These are phyloP conservation scores for Acrocera orbiculus DNA, from an alignment of 2,888 invertebrate species.

Conservation along the genomic window DNA sequence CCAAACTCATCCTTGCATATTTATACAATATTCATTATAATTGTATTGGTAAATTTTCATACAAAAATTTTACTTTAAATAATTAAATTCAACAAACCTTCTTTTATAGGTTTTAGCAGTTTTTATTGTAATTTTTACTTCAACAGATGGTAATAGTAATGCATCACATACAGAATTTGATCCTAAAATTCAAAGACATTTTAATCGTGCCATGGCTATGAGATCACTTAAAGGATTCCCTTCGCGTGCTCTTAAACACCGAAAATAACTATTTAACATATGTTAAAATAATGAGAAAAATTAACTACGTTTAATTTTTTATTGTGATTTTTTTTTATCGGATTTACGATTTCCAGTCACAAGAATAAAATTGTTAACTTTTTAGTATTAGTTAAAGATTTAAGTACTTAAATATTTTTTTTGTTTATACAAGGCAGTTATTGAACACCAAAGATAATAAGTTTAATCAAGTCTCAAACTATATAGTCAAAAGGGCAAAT, in stretches of 20 bases:
- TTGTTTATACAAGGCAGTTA: no score
- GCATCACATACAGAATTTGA: constrained; percentile 33
- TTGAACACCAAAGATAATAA: no score
- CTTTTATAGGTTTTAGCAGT: constrained; percentile 56
- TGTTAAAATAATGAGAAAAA: no score
- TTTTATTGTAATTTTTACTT: constrained; percentile 63
- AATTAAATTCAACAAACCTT: constrained; percentile 1
- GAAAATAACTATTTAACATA: no score
- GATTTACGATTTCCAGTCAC: no score
- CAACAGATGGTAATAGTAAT: constrained; percentile 37
- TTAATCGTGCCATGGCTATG: constrained; percentile 82
- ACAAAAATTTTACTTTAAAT: background rate
- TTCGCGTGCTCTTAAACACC: constrained; percentile 17
- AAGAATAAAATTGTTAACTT: no score
- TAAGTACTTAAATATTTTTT: no score
- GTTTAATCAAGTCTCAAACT: no score
- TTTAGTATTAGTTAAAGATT: no score
- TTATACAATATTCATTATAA: constrained; percentile 72
- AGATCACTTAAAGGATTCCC: constrained; percentile 48
- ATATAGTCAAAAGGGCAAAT: no score
- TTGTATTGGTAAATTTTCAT: constrained; percentile 49
- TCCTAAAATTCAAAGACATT: constrained; percentile 60
- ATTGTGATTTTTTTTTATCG: no score
- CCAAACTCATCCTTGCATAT: constrained; percentile 67
- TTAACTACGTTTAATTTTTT: no score